Percentiles rank a stretch among this genome's conserved stretches.
phyloP scores from a whole-genome alignment of 2,888 invertebrate genomes.

The Apamea sordens region DNA sequence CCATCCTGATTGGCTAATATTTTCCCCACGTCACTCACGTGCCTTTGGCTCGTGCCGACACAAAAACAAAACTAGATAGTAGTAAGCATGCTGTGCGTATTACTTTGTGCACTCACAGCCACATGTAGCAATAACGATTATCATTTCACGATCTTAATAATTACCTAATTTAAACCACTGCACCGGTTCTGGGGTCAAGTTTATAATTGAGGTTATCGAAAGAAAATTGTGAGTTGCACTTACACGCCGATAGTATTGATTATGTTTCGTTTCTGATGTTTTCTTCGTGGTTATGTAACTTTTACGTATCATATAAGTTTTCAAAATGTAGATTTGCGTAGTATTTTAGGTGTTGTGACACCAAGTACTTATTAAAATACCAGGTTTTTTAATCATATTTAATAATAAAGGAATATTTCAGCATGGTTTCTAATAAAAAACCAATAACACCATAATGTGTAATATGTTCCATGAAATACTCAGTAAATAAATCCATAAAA shows the following conservation, averaged over 20 bases:
- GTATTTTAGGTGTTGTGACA: neutral
- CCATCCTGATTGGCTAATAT: constrained; percentile 26
- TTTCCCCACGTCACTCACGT: neutral
- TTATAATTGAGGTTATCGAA: constrained; percentile 51
- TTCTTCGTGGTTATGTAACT: neutral
- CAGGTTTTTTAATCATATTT: neutral
- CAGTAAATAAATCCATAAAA: neutral
- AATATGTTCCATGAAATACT: neutral
- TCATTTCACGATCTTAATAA: constrained; percentile 32
- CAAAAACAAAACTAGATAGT: neutral
- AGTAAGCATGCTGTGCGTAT: neutral
- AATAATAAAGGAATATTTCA: neutral
- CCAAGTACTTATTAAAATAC: neutral
- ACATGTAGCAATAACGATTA: constrained; percentile 6
- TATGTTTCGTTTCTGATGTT: constrained; percentile 9
- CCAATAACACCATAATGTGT: neutral
- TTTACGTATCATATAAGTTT: neutral
- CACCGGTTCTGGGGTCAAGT: constrained; percentile 7
- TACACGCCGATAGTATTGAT: constrained; percentile 10
- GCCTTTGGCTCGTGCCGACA: constrained; percentile 16
- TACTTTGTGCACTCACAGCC: neutral
- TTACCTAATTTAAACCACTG: constrained; percentile 29
- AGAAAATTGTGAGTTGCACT: constrained; percentile 5
- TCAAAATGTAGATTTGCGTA: neutral
- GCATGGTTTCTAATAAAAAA: no score